Evolutionary conservation across 2,113 vertebrate species (phyloP), one percentile per base, ranked within the genome.

Genomic region (Furnarius figulus): DNA sequence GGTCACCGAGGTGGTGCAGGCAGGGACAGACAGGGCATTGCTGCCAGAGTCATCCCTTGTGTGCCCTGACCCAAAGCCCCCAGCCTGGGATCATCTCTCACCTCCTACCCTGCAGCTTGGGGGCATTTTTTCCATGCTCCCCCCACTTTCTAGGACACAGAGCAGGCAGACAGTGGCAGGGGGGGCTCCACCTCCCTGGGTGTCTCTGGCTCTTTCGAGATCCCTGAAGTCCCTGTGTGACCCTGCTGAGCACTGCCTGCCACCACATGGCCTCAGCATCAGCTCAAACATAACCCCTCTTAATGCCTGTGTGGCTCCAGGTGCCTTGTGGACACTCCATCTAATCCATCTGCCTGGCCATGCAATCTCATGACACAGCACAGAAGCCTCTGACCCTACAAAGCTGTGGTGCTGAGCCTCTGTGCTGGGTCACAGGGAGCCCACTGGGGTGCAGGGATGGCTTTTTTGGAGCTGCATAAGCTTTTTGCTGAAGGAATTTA

Each of bases 11-110:
- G 31, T 16, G 47, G 62, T 7, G 27, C 78, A 82, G 58, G n/a
- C 0, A 4, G 31, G 58, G 81, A 46, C 35, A 14, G 56, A 10
- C 66, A 14, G 0, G 1, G 30, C 30, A 49, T 2, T 25, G 55
- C 59, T n/a, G 19, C 23, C 70, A 23, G 47, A 39, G 30, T 42
- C 73, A 72, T 16, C 39, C 85, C 53, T 24, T 2, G 1, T 18
- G 35, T 1, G 0, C 12, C 63, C 19, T 0, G 1, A 59, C n/a
- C 1, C 47, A 53, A 76, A 65, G 25, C 21, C 25, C 6, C 52
- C 27, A 30, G 75, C 55, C 33, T 22, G 59, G 5, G 25, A 12
- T 35, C 0, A 0, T 44, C 33, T 90, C 53, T 52, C 58, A 19
- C 19, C 63, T 65, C 83, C 49, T 5, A 1, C 37, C 42, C 1